Evolutionary conservation across 2,113 vertebrate genomes (phyloP).

Genomic region (Cepphus grylle): DNA sequence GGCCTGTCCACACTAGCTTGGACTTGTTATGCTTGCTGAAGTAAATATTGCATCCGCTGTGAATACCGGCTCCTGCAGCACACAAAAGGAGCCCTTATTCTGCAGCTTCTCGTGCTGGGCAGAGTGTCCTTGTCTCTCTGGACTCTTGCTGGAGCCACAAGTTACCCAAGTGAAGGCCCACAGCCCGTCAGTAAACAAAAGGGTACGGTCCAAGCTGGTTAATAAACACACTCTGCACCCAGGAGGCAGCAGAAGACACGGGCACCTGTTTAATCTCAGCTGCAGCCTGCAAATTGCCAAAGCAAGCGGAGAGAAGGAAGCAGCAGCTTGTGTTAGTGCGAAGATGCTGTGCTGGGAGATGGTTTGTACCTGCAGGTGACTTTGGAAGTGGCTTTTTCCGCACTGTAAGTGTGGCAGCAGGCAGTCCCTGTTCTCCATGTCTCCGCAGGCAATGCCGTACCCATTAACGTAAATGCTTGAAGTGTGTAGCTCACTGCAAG

Average conservation of each 20-base stretch:
- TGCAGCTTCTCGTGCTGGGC: not conserved
- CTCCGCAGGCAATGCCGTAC: not conserved
- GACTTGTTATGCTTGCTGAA: not conserved
- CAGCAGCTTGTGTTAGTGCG: not conserved
- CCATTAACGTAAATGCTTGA: not conserved
- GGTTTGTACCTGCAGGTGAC: not conserved
- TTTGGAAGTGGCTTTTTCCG: not conserved
- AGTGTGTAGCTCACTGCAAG: fast-evolving
- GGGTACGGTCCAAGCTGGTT: not conserved
- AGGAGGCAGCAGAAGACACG: fast-evolving
- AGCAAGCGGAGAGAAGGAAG: fast-evolving
- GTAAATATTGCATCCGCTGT: not conserved
- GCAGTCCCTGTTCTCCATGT: too few species aligned
- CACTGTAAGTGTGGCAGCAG: not conserved
- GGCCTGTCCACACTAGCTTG: not conserved
- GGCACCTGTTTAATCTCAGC: not conserved
- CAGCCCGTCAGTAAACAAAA: not conserved
- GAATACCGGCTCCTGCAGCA: fast-evolving
- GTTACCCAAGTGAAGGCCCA: not conserved
- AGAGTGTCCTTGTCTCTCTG: not conserved
- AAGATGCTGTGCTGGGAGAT: not conserved
- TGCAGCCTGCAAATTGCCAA: not conserved
- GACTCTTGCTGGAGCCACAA: not conserved
- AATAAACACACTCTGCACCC: fast-evolving
- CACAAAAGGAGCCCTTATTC: not conserved